Base-by-base conservation (phyloP, 2,888 invertebrate genomes). In the Argyresthia albistria region DNA sequence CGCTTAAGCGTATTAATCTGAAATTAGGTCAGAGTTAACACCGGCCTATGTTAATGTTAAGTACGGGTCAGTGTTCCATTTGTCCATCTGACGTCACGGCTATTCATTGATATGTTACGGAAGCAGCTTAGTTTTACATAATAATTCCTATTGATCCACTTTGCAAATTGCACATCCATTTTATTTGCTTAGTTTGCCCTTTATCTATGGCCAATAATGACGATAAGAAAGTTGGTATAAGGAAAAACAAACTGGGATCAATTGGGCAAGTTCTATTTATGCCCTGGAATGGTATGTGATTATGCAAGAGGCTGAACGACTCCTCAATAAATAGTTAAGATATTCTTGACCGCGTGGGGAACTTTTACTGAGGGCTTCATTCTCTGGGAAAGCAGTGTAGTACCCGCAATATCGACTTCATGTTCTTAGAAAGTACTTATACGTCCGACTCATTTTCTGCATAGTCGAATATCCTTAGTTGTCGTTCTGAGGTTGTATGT, bases 11-110 rank as follows among this genome's bases (percentile, higher is more conserved):
- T 79, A 86, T 87, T 86, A 86, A 87, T 86, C 73, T 76, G 70
- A 80, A 87, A 87, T 87, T 87, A 80, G 87, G 87, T 87, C 86
- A 69, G 76, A 77, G 77, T 79, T 80, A 80, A 82, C 80, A 73
- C 75, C 67, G 69, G 25, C 25, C 66, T 62, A 70, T 76, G 76
- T 77, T 73, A 76, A 70, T 76, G 76, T 77, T 73, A 76, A 76
- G 73, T 74, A 70, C 72, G 71, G 83, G 83, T 84, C 83, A 81
- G 63, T 77, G 51, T 35, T 14, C 51, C 36, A 51, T 45, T 45
- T 9, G 12, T 15, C 50, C 35, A 42, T 50, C 42, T 43, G 43
- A 45, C 15, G 12, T 45, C 4, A 15, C 15, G 45, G 9, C 12
- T 14, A 45, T 15, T 45, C 9, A 14, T 14, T 45, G 12, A 14